A percentile compares a stretch with the other conserved stretches of the same genome.
Evolutionary conservation across 2,888 invertebrate genomes (phyloP).

Genomic region (Agrilus biguttatus): DNA sequence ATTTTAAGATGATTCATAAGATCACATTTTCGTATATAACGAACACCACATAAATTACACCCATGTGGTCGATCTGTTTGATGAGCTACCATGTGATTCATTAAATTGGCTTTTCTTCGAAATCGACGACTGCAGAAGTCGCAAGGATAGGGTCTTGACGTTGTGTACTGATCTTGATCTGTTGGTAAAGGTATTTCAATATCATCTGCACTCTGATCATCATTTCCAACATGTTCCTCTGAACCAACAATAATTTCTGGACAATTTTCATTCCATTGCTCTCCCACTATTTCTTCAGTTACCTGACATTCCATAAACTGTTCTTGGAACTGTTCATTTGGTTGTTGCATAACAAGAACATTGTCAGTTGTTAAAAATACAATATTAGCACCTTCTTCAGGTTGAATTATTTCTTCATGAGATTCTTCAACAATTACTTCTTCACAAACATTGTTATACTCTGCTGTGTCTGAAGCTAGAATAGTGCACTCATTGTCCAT

Average conservation of each 20-base stretch:
- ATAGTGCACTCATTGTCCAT: conserved; percentile 34
- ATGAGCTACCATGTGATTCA: conserved; percentile 79
- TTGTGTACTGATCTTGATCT: conserved; percentile 65
- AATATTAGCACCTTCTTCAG: conserved; percentile 16
- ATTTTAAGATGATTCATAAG: conserved; percentile 72
- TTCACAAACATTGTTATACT: conserved; percentile 32
- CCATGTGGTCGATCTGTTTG: conserved; percentile 71
- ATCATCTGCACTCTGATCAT: conserved; percentile 42
- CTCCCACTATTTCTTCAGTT: conserved; percentile 65
- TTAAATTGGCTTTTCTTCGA: conserved; percentile 67
- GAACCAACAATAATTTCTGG: conserved; percentile 50
- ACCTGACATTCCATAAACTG: conserved; percentile 33
- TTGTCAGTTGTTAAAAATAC: conserved; percentile 29
- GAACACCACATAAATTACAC: conserved; percentile 68
- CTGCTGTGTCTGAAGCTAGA: conserved; percentile 21
- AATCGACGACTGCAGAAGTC: conserved; percentile 76
- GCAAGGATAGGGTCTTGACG: conserved; percentile 68
- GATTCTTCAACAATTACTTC: conserved; percentile 31
- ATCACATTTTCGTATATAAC: conserved; percentile 66
- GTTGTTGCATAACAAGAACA: conserved; percentile 26
- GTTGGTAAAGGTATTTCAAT: conserved; percentile 63
- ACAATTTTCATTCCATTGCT: conserved; percentile 62
- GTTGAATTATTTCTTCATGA: conserved; percentile 8
- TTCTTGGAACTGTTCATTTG: conserved; percentile 25
- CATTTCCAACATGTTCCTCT: conserved; percentile 34